Evolutionary conservation across 2,797 vertebrate species (phyloP), one percentile per base, ranked within the genome.

Genomic region (Schizopygopsis malacanthus): DNA sequence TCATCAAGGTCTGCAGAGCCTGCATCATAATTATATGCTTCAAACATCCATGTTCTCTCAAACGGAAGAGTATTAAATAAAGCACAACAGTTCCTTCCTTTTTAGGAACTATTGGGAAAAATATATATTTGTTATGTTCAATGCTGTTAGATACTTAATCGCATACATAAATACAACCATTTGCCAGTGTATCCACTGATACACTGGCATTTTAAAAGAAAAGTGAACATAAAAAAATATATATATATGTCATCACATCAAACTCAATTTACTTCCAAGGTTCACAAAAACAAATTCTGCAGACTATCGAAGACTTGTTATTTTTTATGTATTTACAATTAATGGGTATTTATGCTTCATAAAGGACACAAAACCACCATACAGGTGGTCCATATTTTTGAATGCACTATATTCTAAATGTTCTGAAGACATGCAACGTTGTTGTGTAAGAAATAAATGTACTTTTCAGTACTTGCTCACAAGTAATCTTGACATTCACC

Each of bases 61-160:
- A 69, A 52, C 9, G 28, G 13, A 77, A 43, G 25, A 78, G 61
- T 4, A 83, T 63, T 61, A 79, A 83, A 37, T 75, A 76, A 52
- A 83, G 45, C 15, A 45, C 20, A 61, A 33, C 25, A 13, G 37
- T 70, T 20, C 12, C 22, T 77, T 76, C 59, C 28, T 76, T 20
- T 84, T 52, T 28, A 69, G 22, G 16, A 77, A 69, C 43, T 76
- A 65, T 18, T 13, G 43, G 5, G 45, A 71, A 72, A 70, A 39
- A 4, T 28, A 33, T 33, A 33, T 33, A 33, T 33, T 63, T 6
- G 37, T 7, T 15, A 11, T 25, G 33, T 41, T 59, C 20, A 72
- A n/a, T 28, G 4, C 54, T 33, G 5, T 72, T 22, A 59, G 9
- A 41, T 20, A 16, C 4, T 15, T 45, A 28, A 59, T 45, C 22